These are phyloP conservation scores for Tachyglossus aculeatus DNA, from an alignment of 2,797 vertebrate species.

Conservation along the genomic window DNA sequence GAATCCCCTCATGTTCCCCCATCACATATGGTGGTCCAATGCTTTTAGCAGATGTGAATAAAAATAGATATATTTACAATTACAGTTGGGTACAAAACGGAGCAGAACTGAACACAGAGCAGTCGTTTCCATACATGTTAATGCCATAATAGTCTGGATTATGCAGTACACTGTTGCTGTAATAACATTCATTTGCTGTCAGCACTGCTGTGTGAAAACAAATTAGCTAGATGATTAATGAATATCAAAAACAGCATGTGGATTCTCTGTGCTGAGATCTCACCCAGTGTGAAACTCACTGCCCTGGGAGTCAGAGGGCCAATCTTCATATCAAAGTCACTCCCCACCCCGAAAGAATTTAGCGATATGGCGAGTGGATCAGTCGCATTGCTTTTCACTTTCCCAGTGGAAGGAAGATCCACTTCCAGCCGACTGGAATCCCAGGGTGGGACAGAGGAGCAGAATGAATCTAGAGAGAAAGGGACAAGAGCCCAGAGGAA, in stretches of 20 bases:
- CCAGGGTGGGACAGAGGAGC: not conserved
- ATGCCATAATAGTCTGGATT: slow-evolving; percentile 67
- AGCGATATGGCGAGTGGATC: too few species aligned
- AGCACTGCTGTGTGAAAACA: slow-evolving; percentile 79
- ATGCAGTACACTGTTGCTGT: slow-evolving; percentile 71
- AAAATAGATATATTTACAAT: slow-evolving; percentile 69
- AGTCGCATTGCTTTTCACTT: not conserved
- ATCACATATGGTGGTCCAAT: slow-evolving; percentile 56
- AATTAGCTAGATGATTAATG: slow-evolving; percentile 85
- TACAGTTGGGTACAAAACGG: slow-evolving; percentile 48
- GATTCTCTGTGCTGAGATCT: slow-evolving; percentile 69
- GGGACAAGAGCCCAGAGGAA: not conserved
- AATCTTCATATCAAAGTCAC: slow-evolving; percentile 49
- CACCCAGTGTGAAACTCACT: slow-evolving; percentile 59
- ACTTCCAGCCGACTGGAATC: too few species aligned
- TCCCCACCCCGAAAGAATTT: not conserved
- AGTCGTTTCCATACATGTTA: slow-evolving; percentile 54
- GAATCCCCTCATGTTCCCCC: slow-evolving; percentile 59
- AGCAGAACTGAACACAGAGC: slow-evolving; percentile 53
- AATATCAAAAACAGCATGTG: slow-evolving; percentile 71
- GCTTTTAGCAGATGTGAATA: slow-evolving; percentile 72
- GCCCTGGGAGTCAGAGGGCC: slow-evolving; percentile 62
- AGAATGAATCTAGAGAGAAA: not conserved
- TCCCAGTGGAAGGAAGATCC: fast-evolving
- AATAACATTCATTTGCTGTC: slow-evolving; percentile 79